phyloP scores from a whole-genome alignment of 2,113 vertebrate species.

The Thryonomys swinderianus region DNA sequence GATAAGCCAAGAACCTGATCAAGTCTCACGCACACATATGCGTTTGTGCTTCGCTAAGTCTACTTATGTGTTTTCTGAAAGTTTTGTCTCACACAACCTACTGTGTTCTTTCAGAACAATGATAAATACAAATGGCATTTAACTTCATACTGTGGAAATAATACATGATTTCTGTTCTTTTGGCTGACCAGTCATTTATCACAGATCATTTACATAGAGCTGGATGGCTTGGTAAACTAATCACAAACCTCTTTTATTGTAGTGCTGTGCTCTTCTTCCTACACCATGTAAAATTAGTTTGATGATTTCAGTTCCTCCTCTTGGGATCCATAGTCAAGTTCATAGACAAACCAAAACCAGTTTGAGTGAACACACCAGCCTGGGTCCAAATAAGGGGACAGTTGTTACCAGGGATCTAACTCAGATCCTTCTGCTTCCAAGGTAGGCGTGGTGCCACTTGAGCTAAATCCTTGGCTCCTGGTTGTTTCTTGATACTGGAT shows the following conservation, averaged over 20 bases:
- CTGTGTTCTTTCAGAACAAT: constrained; percentile 50
- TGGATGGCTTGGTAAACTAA: constrained; percentile 76
- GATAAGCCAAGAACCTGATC: constrained; percentile 5
- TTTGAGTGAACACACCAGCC: constrained; percentile 56
- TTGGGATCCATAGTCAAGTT: constrained; percentile 69
- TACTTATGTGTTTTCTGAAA: constrained; percentile 22
- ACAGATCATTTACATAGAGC: constrained; percentile 75
- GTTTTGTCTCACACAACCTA: background rate
- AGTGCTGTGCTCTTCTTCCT: constrained; percentile 55
- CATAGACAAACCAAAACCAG: constrained; percentile 59
- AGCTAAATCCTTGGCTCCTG: too few relatives aligned
- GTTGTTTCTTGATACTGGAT: constrained; percentile 15
- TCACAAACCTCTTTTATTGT: constrained; percentile 69
- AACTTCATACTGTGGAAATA: constrained; percentile 58
- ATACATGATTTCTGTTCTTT: constrained; percentile 53
- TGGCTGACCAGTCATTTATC: constrained; percentile 75
- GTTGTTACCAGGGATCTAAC: too few relatives aligned
- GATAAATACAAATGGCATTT: constrained; percentile 69
- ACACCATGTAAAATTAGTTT: constrained; percentile 71
- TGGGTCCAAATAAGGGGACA: background rate
- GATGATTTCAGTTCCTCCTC: constrained; percentile 74
- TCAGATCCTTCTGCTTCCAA: too few relatives aligned
- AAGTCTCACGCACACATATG: background rate
- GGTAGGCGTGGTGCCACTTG: too few relatives aligned
- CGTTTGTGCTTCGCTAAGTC: background rate